Evolutionary conservation across 2,113 vertebrate species (phyloP).

Genomic region (Nothobranchius kuhntae): DNA sequence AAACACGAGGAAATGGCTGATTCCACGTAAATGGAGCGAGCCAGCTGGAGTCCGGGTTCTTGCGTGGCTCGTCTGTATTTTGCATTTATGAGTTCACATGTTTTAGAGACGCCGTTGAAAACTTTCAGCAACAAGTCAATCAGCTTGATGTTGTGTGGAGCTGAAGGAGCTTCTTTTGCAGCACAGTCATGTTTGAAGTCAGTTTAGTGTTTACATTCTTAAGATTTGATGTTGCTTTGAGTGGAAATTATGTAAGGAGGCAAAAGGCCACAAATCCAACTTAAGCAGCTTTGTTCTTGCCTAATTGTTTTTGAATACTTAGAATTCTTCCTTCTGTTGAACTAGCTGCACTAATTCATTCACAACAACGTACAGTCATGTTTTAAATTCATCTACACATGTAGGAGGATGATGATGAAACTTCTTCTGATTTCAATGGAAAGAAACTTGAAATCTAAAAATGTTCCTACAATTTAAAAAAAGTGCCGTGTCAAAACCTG

Average conservation of each 20-base stretch:
- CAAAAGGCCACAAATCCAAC: not conserved
- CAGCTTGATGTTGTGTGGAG: too few relatives aligned
- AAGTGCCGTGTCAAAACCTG: not conserved
- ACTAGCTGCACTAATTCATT: too few relatives aligned
- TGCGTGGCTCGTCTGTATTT: conserved; percentile 13
- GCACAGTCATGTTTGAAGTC: too few relatives aligned
- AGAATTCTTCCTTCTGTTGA: too few relatives aligned
- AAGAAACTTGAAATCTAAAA: conserved; percentile 7
- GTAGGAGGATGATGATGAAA: too few relatives aligned
- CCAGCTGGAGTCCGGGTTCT: conserved; percentile 4
- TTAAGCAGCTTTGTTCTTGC: not conserved
- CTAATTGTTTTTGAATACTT: too few relatives aligned
- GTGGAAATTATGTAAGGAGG: not conserved
- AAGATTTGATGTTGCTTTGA: not conserved
- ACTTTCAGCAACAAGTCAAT: too few relatives aligned
- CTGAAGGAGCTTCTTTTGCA: too few relatives aligned
- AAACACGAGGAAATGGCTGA: not conserved
- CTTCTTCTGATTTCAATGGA: not conserved
- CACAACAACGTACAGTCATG: too few relatives aligned
- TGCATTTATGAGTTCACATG: conserved; percentile 34
- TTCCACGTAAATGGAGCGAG: conserved; percentile 5
- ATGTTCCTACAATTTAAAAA: not conserved
- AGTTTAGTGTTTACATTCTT: not conserved
- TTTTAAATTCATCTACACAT: too few relatives aligned
- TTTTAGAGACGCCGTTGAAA: too few relatives aligned